Evolutionary conservation across 2,113 vertebrate species (phyloP).

Genomic region (Arenaria interpres): DNA sequence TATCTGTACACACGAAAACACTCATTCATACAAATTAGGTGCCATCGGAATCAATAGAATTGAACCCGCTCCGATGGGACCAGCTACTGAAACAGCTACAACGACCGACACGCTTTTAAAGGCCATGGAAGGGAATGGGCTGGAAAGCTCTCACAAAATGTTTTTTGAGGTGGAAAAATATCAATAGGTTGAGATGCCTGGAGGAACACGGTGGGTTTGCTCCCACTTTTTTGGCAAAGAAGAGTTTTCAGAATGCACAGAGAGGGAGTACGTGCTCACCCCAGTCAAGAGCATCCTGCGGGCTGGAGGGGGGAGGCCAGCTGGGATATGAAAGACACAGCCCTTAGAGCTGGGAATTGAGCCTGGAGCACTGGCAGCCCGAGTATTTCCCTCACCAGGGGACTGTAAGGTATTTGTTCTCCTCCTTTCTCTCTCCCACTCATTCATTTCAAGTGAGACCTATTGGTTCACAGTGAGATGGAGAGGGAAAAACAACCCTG

Average conservation of each 20-base stretch:
- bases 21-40: conserved; percentile 7
- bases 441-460: not conserved
- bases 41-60: not conserved
- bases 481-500: not conserved
- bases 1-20: conserved; percentile 18
- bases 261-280: not conserved
- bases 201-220: not conserved
- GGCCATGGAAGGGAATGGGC: not conserved
- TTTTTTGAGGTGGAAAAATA: conserved; percentile 13
- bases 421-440: conserved; percentile 37
- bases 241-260: not conserved
- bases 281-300: accelerated
- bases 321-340: not conserved
- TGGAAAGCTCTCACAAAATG: not conserved
- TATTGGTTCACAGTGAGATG: not conserved
- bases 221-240: not conserved
- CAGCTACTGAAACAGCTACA: conserved; percentile 10
- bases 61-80: not conserved
- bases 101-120: not conserved
- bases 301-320: not conserved
- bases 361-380: not conserved
- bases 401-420: conserved; percentile 2
- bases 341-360: not conserved
- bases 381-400: not conserved
- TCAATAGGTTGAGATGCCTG: not conserved